Conservation (phyloP, 2,113 vertebrate species). For the Turnix velox region DNA sequence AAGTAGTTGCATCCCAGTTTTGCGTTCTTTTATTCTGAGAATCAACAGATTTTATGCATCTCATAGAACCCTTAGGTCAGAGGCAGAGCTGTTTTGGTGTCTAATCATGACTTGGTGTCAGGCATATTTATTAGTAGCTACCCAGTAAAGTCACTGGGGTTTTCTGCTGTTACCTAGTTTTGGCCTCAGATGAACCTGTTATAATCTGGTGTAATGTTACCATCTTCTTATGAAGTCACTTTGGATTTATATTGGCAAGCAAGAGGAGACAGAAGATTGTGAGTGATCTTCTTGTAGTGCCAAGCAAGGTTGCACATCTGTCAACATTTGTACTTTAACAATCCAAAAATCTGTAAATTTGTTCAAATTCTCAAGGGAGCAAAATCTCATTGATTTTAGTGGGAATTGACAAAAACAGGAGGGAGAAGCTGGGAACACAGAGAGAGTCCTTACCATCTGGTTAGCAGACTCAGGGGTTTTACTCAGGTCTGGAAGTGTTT, state of each 20-base stretch:
- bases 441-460: background rate
- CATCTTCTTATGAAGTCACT: background rate
- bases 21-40: background rate
- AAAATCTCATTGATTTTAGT: background rate
- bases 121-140: background rate
- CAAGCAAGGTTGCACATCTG: background rate
- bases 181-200: background rate
- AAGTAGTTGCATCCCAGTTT: background rate
- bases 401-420: background rate
- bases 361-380: background rate
- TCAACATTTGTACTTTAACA: background rate
- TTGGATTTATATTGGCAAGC: background rate
- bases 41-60: background rate
- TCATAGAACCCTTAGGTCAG: background rate
- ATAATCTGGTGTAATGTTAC: background rate
- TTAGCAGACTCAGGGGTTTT: conserved; percentile 8
- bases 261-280: background rate
- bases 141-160: background rate
- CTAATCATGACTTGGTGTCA: background rate
- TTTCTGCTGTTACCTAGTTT: background rate
- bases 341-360: background rate
- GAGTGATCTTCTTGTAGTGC: background rate
- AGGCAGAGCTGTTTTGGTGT: background rate
- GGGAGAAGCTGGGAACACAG: background rate
- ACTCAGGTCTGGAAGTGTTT: conserved; percentile 15